phyloP scores from a whole-genome alignment of 2,797 vertebrate species.

The Tiaroga cobitis region DNA sequence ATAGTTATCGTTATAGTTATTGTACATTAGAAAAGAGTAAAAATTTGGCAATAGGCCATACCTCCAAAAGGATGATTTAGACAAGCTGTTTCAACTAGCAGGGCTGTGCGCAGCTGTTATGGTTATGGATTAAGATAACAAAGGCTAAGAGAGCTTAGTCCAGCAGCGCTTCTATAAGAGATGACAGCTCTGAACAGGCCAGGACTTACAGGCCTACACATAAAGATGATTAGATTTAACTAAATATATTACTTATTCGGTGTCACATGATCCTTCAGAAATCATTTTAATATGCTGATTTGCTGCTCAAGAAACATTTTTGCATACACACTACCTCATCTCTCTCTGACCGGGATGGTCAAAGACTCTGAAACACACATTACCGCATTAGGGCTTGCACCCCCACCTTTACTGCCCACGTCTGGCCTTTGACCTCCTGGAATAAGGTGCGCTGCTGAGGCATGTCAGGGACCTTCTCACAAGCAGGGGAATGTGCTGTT shows the following conservation, averaged over 20 bases:
- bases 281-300: neutral
- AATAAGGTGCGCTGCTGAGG: slow-evolving; percentile 50
- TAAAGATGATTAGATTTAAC: neutral
- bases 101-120: slow-evolving; percentile 7
- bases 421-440: slow-evolving; percentile 40
- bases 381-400: slow-evolving; percentile 3
- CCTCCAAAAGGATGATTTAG: slow-evolving; percentile 6
- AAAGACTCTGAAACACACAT: slow-evolving; percentile 11
- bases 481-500: neutral
- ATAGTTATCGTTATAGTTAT: neutral
- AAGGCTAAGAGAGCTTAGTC: slow-evolving; percentile 28
- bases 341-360: neutral
- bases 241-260: too few relatives aligned
- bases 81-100: slow-evolving; percentile 25
- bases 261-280: neutral
- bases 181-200: slow-evolving; percentile 32
- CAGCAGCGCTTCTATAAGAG: slow-evolving; percentile 37
- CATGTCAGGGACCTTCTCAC: slow-evolving; percentile 32
- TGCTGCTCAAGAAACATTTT: neutral
- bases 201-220: slow-evolving; percentile 27
- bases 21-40: neutral
- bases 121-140: slow-evolving; percentile 46
- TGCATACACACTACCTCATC: neutral
- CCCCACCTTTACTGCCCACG: slow-evolving; percentile 8
- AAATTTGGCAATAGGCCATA: neutral